These are phyloP conservation scores for Agapornis roseicollis DNA, from an alignment of 2,113 vertebrate species.

Conservation along the genomic window DNA sequence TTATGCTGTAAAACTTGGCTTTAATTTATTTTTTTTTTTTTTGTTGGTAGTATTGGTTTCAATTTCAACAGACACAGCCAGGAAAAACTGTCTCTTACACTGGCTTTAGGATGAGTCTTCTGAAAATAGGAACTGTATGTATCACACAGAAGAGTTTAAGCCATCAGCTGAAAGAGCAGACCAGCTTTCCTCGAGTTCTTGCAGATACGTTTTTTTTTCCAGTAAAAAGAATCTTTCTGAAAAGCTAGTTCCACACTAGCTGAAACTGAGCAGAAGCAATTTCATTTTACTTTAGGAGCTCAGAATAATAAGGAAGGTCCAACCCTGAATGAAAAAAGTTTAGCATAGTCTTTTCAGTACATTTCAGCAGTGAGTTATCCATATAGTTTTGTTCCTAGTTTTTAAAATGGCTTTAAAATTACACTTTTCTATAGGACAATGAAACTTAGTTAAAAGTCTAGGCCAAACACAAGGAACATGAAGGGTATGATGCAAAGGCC, in stretches of 20 bases:
- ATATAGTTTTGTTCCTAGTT: neutral
- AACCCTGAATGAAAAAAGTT: neutral
- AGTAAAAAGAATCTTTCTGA: neutral
- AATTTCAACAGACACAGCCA: neutral
- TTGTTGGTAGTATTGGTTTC: neutral
- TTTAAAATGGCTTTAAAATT: neutral
- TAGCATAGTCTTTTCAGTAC: neutral
- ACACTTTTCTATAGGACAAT: neutral
- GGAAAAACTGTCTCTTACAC: neutral
- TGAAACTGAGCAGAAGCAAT: rapidly evolving
- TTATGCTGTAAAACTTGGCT: neutral
- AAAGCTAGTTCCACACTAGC: neutral
- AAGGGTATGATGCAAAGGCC: neutral
- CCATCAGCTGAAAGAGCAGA: neutral
- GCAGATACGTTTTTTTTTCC: neutral
- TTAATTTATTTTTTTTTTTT: neutral
- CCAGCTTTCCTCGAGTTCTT: neutral
- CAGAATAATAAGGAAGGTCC: neutral
- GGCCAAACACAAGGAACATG: neutral
- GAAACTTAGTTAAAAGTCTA: neutral
- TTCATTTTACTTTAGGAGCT: neutral
- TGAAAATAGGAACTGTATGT: neutral
- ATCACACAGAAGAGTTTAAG: neutral
- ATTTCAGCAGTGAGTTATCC: neutral
- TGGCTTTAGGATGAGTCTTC: neutral